phyloP scores from a whole-genome alignment of 2,888 invertebrate species.

The Tipula confusa region DNA sequence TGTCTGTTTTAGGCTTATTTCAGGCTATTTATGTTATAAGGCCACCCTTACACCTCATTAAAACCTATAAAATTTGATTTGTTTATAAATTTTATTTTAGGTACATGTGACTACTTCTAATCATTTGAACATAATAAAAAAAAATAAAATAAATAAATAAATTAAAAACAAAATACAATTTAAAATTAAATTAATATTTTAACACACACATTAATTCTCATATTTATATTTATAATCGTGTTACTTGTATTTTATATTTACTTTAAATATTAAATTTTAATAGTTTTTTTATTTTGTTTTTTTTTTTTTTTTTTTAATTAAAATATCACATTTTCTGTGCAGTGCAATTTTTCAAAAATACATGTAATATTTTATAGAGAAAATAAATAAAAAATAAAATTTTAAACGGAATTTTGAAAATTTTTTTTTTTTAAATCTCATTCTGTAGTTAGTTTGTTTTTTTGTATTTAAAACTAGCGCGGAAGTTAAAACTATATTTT shows the following conservation, averaged over 20 bases:
- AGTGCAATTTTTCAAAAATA: conserved; percentile 32
- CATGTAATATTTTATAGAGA: not conserved
- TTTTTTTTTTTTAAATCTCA: conserved; percentile 4
- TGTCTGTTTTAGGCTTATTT: not conserved
- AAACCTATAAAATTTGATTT: conserved; percentile 5
- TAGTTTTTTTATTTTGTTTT: conserved; percentile 30
- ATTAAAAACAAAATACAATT: not conserved
- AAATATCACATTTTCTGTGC: conserved; percentile 34
- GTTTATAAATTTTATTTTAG: conserved; percentile 34
- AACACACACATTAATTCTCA: not conserved
- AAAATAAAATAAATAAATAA: not conserved
- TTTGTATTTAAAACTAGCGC: not conserved
- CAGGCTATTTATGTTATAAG: not conserved
- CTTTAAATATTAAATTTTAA: conserved; percentile 26
- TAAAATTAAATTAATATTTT: not conserved
- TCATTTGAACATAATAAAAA: not conserved
- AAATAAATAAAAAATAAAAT: not conserved
- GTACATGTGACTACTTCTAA: conserved; percentile 38
- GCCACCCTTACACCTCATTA: conserved; percentile 4
- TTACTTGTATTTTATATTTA: not conserved
- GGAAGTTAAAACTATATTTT: not conserved
- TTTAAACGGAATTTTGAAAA: not conserved
- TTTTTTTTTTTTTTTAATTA: conserved; percentile 32
- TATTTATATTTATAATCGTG: not conserved
- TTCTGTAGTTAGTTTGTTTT: no score